Base-by-base conservation (phyloP, 2,113 vertebrate species). In the Tetrax tetrax region DNA sequence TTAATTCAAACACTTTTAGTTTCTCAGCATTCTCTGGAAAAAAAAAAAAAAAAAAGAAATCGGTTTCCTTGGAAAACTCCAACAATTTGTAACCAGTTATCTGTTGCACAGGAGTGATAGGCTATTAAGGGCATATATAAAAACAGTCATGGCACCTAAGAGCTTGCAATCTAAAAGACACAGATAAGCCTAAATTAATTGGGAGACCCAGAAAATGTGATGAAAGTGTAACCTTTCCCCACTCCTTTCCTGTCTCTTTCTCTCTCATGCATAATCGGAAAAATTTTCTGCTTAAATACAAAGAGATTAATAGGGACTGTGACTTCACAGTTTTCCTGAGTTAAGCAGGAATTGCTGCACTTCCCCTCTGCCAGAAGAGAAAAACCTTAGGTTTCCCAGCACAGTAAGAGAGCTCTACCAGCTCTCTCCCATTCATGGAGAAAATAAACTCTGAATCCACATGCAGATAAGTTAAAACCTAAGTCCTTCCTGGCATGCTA, bases 111-210 rank as follows among this genome's bases (percentile, higher is more conserved):
- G 31, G 35, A 79, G 57, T 47, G 50, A 82, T 25, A 48, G 75
- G 12, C 87, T 84, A 78, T 59, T 72, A 93, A 48, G 87, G 61
- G 45, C 70, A 83, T 50, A 41, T 50, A 66, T 54, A 88, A 76
- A 93, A 91, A 19, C 37, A 75, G n/a, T 16, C 66, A 50, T 10
- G 41, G 48, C 75, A 94, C 41, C 82, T 86, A 95, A 95, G 79
- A 77, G 63, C 63, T 83, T 94, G 63, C 54, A 79, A 83, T 83
- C 82, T 93, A 72, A 77, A 90, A 91, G 41, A 63, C 27, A 83
- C 17, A 93, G 93, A 95, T 95, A 95, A 96, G 63, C 24, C 50
- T 74, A 94, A 94, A 96, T 37, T 4, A 94, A 86, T 48, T 80
- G 79, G n/a, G 54, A 93, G 54, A 90, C 45, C 15, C 63, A 88